Evolutionary conservation across 1,140 invertebrate genomes (phyloP).

Genomic region (Pentalonia nigronervosa): DNA sequence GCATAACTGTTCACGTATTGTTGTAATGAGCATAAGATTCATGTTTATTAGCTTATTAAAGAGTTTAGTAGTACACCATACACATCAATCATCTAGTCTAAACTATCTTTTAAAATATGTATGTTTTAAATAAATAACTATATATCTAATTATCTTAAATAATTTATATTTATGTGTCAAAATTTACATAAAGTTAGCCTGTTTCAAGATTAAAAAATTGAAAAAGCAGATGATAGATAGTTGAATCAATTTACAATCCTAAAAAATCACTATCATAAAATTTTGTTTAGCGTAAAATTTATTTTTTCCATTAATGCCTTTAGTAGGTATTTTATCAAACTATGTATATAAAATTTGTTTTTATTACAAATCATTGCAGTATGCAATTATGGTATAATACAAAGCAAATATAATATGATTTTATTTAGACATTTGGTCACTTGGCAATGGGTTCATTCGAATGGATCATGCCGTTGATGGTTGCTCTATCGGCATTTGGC

Average conservation of each 20-base stretch:
- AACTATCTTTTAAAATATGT: neutral
- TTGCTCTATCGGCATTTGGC: constrained; percentile 85
- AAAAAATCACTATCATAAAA: neutral
- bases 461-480: constrained; percentile 84
- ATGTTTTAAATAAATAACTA: neutral
- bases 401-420: neutral
- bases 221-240: neutral
- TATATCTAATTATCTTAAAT: neutral
- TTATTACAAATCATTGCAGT: neutral
- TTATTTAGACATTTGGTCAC: constrained; percentile 71
- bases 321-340: neutral
- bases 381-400: neutral
- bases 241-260: neutral
- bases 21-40: neutral
- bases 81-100: no score
- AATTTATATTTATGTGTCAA: neutral
- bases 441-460: constrained; percentile 80
- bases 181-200: neutral
- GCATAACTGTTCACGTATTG: neutral
- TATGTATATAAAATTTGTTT: neutral
- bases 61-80: no score
- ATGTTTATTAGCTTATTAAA: neutral
- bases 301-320: no score
- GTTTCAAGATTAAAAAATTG: neutral
- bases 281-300: neutral